Evolutionary conservation across 2,113 vertebrate genomes (phyloP).

Genomic region (Myotis lucifugus): DNA sequence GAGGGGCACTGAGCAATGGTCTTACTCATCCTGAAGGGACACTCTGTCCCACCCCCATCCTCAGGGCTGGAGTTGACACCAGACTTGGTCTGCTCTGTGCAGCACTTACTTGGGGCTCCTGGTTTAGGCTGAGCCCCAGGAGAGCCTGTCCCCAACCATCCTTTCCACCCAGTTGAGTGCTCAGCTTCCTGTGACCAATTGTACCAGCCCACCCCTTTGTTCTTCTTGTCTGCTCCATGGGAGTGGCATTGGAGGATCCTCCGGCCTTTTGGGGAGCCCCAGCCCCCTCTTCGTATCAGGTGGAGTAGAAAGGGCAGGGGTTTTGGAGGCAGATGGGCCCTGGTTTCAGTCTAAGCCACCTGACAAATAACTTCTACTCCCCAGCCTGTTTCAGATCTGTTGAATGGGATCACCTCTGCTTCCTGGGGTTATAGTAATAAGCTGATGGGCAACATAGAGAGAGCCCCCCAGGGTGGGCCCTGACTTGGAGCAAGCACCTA

Average conservation of each 20-base stretch:
- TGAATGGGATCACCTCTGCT: neutral
- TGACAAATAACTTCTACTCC: neutral
- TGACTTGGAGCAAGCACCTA: neutral
- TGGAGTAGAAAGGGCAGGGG: neutral
- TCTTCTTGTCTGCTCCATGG: neutral
- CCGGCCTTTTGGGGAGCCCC: neutral
- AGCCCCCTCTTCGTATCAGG: neutral
- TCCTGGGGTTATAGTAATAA: neutral
- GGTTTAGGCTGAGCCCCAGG: neutral
- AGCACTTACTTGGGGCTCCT: neutral
- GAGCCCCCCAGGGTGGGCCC: neutral
- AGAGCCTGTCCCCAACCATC: neutral
- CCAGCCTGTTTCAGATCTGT: neutral
- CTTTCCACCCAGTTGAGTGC: neutral
- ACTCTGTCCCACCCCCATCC: neutral
- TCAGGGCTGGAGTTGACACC: neutral
- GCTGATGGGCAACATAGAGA: neutral
- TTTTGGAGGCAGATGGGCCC: neutral
- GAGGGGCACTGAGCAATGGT: neutral
- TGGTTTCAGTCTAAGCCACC: neutral
- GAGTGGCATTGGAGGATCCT: neutral
- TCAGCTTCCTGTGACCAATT: neutral
- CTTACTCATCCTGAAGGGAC: neutral
- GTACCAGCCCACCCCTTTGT: neutral
- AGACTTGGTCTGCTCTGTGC: neutral